Evolutionary conservation across 2,888 invertebrate species (phyloP).

Genomic region (Electrophaes corylata): DNA sequence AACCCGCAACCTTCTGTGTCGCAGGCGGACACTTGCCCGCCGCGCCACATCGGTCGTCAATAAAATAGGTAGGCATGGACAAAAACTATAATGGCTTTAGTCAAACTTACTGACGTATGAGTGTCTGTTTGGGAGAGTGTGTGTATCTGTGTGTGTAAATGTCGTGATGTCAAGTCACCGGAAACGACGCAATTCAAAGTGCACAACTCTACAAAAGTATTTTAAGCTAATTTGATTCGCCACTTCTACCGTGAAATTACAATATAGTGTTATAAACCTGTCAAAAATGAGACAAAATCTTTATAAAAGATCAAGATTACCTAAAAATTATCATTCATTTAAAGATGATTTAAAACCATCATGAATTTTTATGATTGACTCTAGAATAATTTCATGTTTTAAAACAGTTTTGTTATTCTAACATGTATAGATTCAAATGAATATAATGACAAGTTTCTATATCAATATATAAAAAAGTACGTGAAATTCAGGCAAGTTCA

Average conservation of each 20-base stretch:
- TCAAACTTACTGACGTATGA: neutral
- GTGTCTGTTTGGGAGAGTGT: too few species aligned
- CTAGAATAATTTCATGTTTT: too few species aligned
- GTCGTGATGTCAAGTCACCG: constrained; percentile 25
- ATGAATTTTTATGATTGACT: neutral
- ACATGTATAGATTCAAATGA: too few species aligned
- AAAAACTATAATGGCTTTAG: neutral
- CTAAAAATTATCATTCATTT: constrained; percentile 1
- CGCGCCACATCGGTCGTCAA: too few species aligned
- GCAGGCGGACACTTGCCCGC: too few species aligned
- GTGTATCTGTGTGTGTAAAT: neutral
- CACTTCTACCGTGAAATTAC: neutral
- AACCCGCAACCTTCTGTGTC: too few species aligned
- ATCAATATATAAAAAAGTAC: too few species aligned
- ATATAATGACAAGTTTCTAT: too few species aligned
- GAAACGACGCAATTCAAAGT: constrained; percentile 11
- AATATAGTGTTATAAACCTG: neutral
- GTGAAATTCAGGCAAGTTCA: too few species aligned
- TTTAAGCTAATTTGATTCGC: neutral
- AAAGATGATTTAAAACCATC: neutral
- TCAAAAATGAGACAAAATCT: neutral
- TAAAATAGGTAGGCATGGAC: too few species aligned
- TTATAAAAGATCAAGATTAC: constrained; percentile 1
- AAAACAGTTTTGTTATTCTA: neutral
- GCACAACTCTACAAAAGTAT: neutral